Evolutionary conservation across 1,140 invertebrate species (phyloP).

Genomic region (Centruroides vittatus): DNA sequence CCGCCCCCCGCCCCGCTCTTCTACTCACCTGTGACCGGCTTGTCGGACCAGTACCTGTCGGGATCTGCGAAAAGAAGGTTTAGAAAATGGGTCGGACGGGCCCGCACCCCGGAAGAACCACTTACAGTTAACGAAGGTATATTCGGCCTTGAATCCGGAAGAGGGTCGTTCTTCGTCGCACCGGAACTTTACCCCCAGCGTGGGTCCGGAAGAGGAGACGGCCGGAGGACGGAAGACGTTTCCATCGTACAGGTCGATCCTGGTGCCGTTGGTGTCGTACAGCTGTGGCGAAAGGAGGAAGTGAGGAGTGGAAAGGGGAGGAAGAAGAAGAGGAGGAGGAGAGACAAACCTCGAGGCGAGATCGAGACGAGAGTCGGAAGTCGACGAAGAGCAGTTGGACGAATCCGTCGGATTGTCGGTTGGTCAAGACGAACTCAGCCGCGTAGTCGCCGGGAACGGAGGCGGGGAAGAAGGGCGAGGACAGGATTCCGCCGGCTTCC

Average conservation of each 20-base stretch:
- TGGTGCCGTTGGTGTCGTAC: slow-evolving; percentile 51
- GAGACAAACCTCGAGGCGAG: slow-evolving; percentile 45
- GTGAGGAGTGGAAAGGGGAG: too few species aligned
- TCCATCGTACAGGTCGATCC: slow-evolving; percentile 48
- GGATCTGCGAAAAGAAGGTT: slow-evolving; percentile 7
- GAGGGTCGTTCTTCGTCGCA: slow-evolving; percentile 50
- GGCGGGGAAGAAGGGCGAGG: slow-evolving; percentile 51
- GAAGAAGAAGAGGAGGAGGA: too few species aligned
- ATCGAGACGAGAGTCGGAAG: slow-evolving; percentile 48
- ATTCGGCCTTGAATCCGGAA: slow-evolving; percentile 49
- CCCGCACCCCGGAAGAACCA: neutral
- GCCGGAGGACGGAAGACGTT: slow-evolving; percentile 52
- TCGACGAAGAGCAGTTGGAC: slow-evolving; percentile 52
- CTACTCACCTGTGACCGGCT: slow-evolving; percentile 17
- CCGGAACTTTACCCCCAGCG: slow-evolving; percentile 49
- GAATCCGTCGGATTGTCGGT: slow-evolving; percentile 34
- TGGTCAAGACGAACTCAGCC: slow-evolving; percentile 48
- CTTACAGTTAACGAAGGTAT: slow-evolving; percentile 35
- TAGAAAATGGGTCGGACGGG: too few species aligned
- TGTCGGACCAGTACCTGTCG: slow-evolving; percentile 16
- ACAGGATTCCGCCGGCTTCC: too few species aligned
- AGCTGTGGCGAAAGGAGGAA: slow-evolving; percentile 31
- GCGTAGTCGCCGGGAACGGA: slow-evolving; percentile 50
- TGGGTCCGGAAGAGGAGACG: slow-evolving; percentile 46
- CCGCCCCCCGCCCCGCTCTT: slow-evolving; percentile 9